Conservation (phyloP, 2,888 invertebrate species). For the Laothoe populi region DNA sequence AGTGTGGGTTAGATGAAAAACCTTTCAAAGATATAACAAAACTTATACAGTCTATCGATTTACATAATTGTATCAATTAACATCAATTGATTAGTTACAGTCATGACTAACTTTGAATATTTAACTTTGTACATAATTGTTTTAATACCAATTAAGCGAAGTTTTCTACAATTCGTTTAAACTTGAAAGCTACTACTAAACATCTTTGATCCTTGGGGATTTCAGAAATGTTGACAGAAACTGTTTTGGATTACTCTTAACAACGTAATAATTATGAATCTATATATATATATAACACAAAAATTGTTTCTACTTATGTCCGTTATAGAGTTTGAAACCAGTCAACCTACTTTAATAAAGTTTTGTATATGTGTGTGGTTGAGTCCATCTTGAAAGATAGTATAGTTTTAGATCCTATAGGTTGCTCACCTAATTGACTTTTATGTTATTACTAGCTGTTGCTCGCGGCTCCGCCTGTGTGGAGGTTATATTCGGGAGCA, state of each 20-base stretch:
- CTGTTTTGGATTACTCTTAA: neutral
- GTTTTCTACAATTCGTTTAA: conserved; percentile 13
- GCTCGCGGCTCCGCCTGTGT: too few relatives aligned
- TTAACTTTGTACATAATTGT: conserved; percentile 16
- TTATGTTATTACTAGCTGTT: too few relatives aligned
- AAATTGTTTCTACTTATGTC: too few relatives aligned
- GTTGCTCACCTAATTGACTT: too few relatives aligned
- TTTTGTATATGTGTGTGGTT: too few relatives aligned
- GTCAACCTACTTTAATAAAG: too few relatives aligned
- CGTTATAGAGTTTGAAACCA: too few relatives aligned
- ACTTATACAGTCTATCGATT: conserved; percentile 31
- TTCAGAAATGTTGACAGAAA: neutral
- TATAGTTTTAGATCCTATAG: too few relatives aligned
- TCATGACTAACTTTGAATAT: conserved; percentile 2
- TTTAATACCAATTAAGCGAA: conserved; percentile 9
- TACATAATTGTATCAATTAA: conserved; percentile 5
- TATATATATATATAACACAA: neutral
- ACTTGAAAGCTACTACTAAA: neutral
- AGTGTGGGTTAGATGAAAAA: neutral
- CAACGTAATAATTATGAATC: neutral
- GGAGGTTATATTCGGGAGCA: too few relatives aligned
- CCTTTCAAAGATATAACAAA: conserved; percentile 6
- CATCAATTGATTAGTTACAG: neutral
- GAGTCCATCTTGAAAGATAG: too few relatives aligned
- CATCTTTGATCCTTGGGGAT: neutral